Conservation (phyloP, 2,113 vertebrate species). For the Ptilorrhoa leucosticta region DNA sequence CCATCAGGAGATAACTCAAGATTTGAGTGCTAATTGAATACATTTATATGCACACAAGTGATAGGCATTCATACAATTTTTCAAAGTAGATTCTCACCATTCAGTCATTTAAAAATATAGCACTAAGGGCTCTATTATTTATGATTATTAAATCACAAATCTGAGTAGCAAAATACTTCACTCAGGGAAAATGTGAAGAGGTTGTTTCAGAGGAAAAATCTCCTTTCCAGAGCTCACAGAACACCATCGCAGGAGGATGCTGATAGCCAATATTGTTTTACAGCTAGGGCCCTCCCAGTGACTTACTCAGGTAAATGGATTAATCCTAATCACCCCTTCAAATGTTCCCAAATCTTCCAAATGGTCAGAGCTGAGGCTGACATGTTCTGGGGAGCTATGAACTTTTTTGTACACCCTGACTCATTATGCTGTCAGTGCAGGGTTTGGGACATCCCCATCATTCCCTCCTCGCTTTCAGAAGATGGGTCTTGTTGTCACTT, state of each 20-base stretch:
- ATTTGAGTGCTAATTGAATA: constrained; percentile 66
- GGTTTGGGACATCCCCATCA: background rate
- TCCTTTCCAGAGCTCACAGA: constrained; percentile 2
- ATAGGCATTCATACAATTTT: constrained; percentile 64
- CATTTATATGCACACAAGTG: constrained; percentile 65
- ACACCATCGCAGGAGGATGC: background rate
- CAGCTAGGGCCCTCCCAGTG: background rate
- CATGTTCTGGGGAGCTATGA: background rate
- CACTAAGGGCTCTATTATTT: constrained; percentile 61
- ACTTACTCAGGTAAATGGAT: constrained; percentile 14
- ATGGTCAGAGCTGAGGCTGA: background rate
- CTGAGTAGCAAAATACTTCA: constrained; percentile 64
- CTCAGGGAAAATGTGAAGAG: constrained; percentile 36
- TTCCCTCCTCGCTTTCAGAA: background rate
- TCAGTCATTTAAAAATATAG: constrained; percentile 66
- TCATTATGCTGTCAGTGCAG: fast-evolving
- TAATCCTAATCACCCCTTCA: background rate
- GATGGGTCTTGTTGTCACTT: background rate
- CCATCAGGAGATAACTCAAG: constrained; percentile 64
- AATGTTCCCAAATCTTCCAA: background rate
- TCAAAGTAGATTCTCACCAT: constrained; percentile 64
- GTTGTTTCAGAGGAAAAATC: constrained; percentile 43
- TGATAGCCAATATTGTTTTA: constrained; percentile 30
- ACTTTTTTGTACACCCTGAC: background rate
- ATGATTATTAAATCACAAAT: constrained; percentile 69